Evolutionary conservation across 2,113 vertebrate species (phyloP), one percentile per base, ranked within the genome.

Genomic region (Lagopus muta): DNA sequence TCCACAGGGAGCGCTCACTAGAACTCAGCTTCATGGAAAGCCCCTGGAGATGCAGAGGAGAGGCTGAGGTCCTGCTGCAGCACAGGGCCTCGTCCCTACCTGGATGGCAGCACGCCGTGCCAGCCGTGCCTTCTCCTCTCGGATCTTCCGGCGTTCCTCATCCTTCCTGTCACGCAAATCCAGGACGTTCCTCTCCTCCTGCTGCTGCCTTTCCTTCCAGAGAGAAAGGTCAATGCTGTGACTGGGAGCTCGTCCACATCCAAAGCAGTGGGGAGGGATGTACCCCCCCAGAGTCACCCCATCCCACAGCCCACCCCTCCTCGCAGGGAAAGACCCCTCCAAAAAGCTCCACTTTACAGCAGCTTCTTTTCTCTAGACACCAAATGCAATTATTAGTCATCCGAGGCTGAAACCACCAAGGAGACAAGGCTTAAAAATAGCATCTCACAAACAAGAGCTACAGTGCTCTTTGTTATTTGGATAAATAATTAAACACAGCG

Each of bases 121-220:
- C 78, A 98, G 97, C 1, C 97, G 98, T 0, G 99, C 99, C 93
- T 99, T 99, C 96, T 99, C 99, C 91, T 99, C 99, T 4, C 99
- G 98, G 85, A 98, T 97, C n/a, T 93, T 98, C 72, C 89, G 98
- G 50, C 99, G 97, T 5, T 99, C 99, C 7, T 98, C 97, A 0
- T 98, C 98, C 82, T 97, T 98, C 88, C 94, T 98, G 77, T 94
- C 97, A 16, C 97, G 96, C 42, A 95, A 87, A 76, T 97, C 97
- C 47, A 98, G 58, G 34, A 96, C 52, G 28, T 73, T 97, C 40
- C 97, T 97, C n/a, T 95, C 97, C 52, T 97, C 95, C 88, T 43
- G 89, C 83, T 95, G 97, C 94, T 97, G 98, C 97, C 97, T 97
- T 84, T 98, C 98, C 99, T 99, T 57, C 48, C 61, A 43, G 61